These are phyloP conservation scores for Nephrotoma appendiculata DNA, from an alignment of 2,888 invertebrate species.

Conservation along the genomic window DNA sequence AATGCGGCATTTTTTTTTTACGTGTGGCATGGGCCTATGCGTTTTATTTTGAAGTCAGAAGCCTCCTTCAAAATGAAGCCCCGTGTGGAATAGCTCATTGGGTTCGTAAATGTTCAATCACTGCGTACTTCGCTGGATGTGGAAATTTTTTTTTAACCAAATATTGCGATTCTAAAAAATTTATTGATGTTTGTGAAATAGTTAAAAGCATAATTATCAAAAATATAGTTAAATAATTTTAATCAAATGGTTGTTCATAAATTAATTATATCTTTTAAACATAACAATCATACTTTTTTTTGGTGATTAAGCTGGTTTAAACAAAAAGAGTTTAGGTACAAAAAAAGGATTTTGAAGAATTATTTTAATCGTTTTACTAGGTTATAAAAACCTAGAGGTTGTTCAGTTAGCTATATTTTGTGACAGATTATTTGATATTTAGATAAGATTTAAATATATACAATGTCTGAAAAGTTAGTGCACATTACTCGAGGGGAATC, in stretches of 20 bases:
- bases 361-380: background rate
- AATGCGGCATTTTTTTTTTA: too few relatives aligned
- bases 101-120: too few relatives aligned
- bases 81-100: too few relatives aligned
- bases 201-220: background rate
- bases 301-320: background rate
- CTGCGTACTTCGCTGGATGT: background rate
- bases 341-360: background rate
- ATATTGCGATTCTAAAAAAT: background rate
- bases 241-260: constrained; percentile 3
- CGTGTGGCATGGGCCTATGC: too few relatives aligned
- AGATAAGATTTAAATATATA: background rate
- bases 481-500: background rate
- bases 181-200: background rate
- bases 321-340: background rate
- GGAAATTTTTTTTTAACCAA: too few relatives aligned
- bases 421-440: background rate
- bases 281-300: constrained; percentile 4
- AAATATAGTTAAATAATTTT: background rate
- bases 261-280: constrained; percentile 3
- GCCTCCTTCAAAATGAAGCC: too few relatives aligned
- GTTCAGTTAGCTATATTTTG: background rate
- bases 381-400: background rate
- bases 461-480: background rate
- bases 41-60: too few relatives aligned